A percentile compares a stretch with the other conserved stretches of the same genome.
These are phyloP conservation scores for Cheirogaleus major DNA, from an alignment of 2,797 vertebrate species.

Conservation along the genomic window DNA sequence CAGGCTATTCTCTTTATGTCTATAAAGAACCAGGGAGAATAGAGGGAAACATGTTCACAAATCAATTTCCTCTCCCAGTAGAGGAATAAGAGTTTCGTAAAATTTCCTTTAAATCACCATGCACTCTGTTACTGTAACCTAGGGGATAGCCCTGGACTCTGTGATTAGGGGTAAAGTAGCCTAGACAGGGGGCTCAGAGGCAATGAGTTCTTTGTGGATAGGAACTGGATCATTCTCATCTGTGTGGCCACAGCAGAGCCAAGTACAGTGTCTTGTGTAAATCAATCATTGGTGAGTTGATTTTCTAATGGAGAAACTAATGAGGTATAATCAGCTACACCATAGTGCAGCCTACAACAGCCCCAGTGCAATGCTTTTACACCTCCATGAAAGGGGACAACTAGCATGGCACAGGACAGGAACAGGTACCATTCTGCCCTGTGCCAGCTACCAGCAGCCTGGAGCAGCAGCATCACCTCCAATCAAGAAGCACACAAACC, in stretches of 20 bases:
- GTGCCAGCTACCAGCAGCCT: background rate
- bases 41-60: background rate
- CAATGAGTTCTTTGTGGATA: background rate
- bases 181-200: background rate
- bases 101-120: background rate
- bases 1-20: background rate
- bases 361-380: background rate
- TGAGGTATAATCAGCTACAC: background rate
- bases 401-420: background rate
- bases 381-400: background rate
- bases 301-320: background rate
- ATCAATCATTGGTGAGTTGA: background rate
- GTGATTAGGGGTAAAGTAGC: background rate
- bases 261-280: background rate
- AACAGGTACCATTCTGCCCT: background rate
- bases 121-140: background rate
- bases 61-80: background rate
- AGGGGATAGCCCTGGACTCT: background rate
- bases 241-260: background rate
- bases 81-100: background rate
- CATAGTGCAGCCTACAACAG: background rate
- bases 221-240: background rate
- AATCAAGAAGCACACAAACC: background rate
- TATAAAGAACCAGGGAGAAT: background rate
- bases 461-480: background rate